Base-by-base conservation (phyloP, 2,113 vertebrate species). In the Ginglymostoma cirratum region DNA sequence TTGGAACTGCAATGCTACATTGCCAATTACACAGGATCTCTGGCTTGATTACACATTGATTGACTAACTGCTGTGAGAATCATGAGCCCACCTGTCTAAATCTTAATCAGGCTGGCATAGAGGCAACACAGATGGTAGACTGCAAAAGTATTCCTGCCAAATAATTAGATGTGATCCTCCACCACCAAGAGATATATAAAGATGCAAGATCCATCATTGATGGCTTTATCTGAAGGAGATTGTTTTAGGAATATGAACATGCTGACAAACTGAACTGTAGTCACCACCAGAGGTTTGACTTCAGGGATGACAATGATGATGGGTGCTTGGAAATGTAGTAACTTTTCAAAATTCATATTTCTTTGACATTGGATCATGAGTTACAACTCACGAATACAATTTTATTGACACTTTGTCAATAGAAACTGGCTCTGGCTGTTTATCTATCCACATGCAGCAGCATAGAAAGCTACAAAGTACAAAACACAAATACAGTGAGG, bases 61-160 rank as follows among this genome's bases (percentile, higher is more conserved):
- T 93, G 89, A 66, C 89, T 66, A 93, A 93, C 89, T 93, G 89
- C 89, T 93, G 89, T 93, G 89, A 93, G 66, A 93, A 93, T 93
- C 89, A 93, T 93, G 89, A 93, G 89, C 65, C 89, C 89, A 93
- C 89, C 89, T 93, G 89, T 93, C 17, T n/a, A 66, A 66, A 93
- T 19, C 89, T 66, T 93, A 67, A 93, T 93, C 89, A 65, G 65
- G 34, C 61, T 66, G 89, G 17, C 61, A 61, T 15, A 67, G 61
- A 93, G 19, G 61, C 89, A 93, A n/a, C 10, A 34, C 89, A 93
- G 61, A 67, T 93, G 89, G 89, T 42, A 93, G 61, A n/a, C 34
- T 93, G 61, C 34, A 93, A 38, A 65, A 67, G 15, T 65, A 93
- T 66, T 67, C 55, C 89, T 66, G 89, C 89, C 89, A 93, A 93